A percentile compares a stretch with the other conserved stretches of the same genome.
Evolutionary conservation across 2,113 vertebrate species (phyloP).

Genomic region (Lampris megalopsis): DNA sequence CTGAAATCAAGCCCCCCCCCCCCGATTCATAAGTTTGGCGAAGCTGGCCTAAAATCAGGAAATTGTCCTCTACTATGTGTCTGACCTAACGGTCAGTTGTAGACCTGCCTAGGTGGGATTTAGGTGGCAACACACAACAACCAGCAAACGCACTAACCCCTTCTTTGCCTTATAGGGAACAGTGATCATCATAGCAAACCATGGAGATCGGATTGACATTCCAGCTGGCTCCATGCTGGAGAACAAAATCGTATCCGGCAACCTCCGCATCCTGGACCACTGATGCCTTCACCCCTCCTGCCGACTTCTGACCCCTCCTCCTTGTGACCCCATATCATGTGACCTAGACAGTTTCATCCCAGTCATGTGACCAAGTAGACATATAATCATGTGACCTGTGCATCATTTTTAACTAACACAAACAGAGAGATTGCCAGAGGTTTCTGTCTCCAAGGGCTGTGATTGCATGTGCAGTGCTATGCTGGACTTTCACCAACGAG

Average conservation of each 20-base stretch:
- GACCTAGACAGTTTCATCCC: conserved; percentile 34
- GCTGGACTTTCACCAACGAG: not conserved
- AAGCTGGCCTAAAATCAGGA: no score
- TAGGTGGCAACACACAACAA: no score
- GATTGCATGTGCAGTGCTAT: conserved; percentile 33
- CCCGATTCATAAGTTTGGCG: no score
- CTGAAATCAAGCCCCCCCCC: no score
- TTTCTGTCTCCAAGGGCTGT: conserved; percentile 9
- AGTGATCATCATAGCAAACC: conserved; percentile 98
- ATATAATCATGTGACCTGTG: not conserved
- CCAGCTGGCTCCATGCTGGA: conserved; percentile 95
- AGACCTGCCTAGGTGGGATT: no score
- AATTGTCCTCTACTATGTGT: no score
- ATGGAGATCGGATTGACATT: conserved; percentile 97
- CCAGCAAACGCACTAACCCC: not conserved
- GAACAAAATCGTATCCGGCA: conserved; percentile 98
- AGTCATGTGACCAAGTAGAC: conserved; percentile 43
- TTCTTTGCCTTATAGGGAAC: conserved; percentile 86
- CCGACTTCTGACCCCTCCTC: not conserved
- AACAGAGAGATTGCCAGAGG: conserved; percentile 26
- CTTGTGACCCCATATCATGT: conserved; percentile 38
- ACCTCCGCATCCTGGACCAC: conserved; percentile 98
- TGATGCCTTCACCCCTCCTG: conserved; percentile 71
- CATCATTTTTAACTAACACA: conserved; percentile 21
- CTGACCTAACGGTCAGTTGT: no score